Base-by-base conservation (phyloP, 2,797 vertebrate genomes). In the Poeciliopsis turneri region DNA sequence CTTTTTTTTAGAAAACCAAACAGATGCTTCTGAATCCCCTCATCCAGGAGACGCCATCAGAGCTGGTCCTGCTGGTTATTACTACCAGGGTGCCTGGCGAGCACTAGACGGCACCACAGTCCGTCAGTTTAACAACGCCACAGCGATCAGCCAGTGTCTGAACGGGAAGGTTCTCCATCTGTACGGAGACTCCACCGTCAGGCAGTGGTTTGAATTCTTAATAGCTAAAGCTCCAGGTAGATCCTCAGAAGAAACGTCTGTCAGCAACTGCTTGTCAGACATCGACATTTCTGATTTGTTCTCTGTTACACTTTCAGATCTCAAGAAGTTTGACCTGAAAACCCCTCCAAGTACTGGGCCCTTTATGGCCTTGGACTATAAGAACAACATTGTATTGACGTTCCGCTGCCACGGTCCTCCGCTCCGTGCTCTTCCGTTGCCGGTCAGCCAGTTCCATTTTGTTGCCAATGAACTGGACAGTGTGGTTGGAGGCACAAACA, bases 131-230 rank as follows among this genome's bases (percentile, higher is more conserved):
- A 96, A 96, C 72, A 92, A 64, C 18, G 61, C 95, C 1, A 91
- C 94, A 57, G 93, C 94, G 72, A 83, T 97, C 81, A 97, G 81
- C 0, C 92, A 96, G 47, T 99, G 97, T 90, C 95, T 98, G 84
- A 93, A 92, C 81, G 96, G 96, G 71, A 99, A 98, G 90, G 82
- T 94, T 78, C 86, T 98, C 41, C 90, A 97, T 90, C 91, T 98
- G 84, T 97, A 96, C 82, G 97, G 97, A 89, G 97, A 99, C 86
- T 98, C 97, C 76, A 98, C 97, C 59, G 94, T 97, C 84, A 96
- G 98, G 64, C 98, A 99, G 81, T 98, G 96, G 97, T 99, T 97
- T 93, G 96, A 97, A 88, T 95, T 97, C 90, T 91, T 98, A 82
- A 96, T 90, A 2, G 18, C 87, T 0, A 91, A 93, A 86, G 90